phyloP scores from a whole-genome alignment of 2,888 invertebrate genomes.

The Pterobdella sp. region DNA sequence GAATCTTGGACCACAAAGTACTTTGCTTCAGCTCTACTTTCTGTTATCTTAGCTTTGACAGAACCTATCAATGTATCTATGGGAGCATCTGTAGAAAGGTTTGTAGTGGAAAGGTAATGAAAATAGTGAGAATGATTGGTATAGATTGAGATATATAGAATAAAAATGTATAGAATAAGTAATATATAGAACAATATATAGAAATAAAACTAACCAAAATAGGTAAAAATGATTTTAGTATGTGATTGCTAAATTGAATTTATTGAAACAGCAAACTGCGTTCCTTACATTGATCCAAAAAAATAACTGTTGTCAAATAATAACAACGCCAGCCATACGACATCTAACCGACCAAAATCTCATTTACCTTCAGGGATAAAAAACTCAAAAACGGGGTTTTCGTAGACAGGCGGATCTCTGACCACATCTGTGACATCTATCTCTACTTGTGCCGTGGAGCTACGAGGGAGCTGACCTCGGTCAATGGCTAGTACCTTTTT shows the following conservation, averaged over 20 bases:
- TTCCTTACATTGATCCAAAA: too few species aligned
- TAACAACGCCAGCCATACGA: background rate
- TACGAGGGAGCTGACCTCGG: conserved; percentile 60
- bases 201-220: background rate
- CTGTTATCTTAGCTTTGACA: conserved; percentile 51
- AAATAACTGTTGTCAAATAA: too few species aligned
- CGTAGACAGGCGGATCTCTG: conserved; percentile 49
- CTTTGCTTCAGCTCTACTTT: conserved; percentile 24
- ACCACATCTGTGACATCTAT: conserved; percentile 47
- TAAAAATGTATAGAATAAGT: too few species aligned
- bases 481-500: conserved; percentile 61
- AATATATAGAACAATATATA: background rate
- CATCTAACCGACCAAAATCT: background rate
- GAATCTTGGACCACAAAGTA: conserved; percentile 46
- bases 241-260: too few species aligned
- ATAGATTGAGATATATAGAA: too few species aligned
- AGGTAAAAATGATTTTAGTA: too few species aligned
- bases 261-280: too few species aligned
- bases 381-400: conserved; percentile 42
- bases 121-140: background rate
- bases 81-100: conserved; percentile 20
- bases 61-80: conserved; percentile 30
- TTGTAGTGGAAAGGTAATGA: background rate
- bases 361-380: conserved; percentile 44
- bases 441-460: conserved; percentile 66